Percentiles rank a stretch among this genome's conserved stretches.
These are phyloP conservation scores for Poicephalus meyeri DNA, from an alignment of 2,113 vertebrate genomes.

Conservation along the genomic window DNA sequence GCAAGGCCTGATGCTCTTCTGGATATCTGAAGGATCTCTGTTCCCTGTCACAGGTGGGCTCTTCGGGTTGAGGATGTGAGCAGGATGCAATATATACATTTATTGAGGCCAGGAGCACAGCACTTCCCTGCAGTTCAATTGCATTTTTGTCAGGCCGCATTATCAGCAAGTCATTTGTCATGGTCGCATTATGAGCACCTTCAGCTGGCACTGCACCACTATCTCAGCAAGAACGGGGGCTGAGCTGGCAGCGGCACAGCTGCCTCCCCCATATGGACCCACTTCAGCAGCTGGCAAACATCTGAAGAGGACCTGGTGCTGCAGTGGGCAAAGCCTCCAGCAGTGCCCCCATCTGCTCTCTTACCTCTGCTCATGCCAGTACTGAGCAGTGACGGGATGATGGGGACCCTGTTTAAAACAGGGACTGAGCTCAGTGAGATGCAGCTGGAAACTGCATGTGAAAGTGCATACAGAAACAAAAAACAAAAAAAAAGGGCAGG, in stretches of 20 bases:
- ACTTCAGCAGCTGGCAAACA: background rate
- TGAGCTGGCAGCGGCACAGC: background rate
- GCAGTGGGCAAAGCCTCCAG: background rate
- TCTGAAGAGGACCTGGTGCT: background rate
- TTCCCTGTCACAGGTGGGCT: background rate
- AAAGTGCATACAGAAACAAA: rapidly evolving
- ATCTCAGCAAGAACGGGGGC: background rate
- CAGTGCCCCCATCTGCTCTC: background rate
- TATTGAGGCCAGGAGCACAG: background rate
- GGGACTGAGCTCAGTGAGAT: background rate
- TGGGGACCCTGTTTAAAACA: background rate
- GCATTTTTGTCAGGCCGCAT: background rate
- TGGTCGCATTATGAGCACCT: background rate
- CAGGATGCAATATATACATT: background rate
- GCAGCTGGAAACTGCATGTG: background rate
- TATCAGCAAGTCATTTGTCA: background rate
- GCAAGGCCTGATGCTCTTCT: background rate
- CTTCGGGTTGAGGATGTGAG: background rate
- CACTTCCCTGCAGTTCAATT: background rate
- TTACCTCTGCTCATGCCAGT: background rate
- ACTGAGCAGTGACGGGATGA: background rate
- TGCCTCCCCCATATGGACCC: background rate
- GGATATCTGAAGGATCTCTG: background rate
- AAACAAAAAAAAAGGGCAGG: rapidly evolving
- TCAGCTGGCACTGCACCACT: background rate